Conservation (phyloP, 2,797 vertebrate genomes). For the Miichthys miiuy region DNA sequence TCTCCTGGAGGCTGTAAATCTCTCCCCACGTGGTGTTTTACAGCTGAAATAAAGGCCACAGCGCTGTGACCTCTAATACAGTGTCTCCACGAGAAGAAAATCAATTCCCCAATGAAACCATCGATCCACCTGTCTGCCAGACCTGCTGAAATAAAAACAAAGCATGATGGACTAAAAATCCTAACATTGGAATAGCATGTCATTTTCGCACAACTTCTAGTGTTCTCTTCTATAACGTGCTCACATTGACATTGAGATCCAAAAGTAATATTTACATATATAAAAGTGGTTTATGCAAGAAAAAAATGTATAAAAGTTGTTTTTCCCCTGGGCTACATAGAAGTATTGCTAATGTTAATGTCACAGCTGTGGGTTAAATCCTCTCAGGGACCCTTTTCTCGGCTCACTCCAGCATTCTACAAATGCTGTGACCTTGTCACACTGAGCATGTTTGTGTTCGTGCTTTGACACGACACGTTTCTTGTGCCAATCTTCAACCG, state of each 20-base stretch:
- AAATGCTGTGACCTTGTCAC: conserved; percentile 12
- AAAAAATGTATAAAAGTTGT: no score
- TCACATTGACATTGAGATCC: not conserved
- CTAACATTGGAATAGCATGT: not conserved
- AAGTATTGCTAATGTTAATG: not conserved
- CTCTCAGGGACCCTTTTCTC: not conserved
- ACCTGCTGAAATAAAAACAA: conserved; percentile 21
- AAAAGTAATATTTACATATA: not conserved
- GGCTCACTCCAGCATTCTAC: not conserved
- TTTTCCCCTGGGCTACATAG: not conserved
- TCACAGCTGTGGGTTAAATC: conserved; percentile 10
- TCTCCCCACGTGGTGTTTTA: not conserved
- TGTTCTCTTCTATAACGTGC: no score
- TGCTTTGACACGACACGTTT: not conserved
- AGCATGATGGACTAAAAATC: not conserved
- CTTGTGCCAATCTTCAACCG: not conserved
- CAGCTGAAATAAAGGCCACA: conserved; percentile 13
- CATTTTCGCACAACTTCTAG: not conserved
- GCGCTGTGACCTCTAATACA: conserved; percentile 16
- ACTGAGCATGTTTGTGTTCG: not conserved
- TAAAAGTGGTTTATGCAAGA: not conserved
- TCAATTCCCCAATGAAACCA: conserved; percentile 12
- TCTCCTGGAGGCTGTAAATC: conserved; percentile 1
- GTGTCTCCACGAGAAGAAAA: not conserved
- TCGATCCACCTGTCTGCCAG: conserved; percentile 4